Conservation (phyloP, 92 coral and sea anemone genomes). For the Micromussa lordhowensis region DNA sequence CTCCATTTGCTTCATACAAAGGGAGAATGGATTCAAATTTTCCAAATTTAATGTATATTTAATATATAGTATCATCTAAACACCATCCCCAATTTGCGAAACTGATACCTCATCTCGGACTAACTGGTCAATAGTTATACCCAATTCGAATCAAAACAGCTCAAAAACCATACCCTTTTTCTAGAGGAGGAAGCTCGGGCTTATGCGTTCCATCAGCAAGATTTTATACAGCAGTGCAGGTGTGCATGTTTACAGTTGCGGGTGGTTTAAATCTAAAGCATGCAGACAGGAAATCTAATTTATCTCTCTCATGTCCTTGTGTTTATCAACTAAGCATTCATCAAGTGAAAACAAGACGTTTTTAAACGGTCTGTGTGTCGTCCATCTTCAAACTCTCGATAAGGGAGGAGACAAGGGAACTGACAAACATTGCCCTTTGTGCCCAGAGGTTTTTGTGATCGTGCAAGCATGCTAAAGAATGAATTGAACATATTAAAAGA, state of each 20-base stretch:
- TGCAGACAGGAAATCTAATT: conserved; percentile 7
- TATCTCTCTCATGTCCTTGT: neutral
- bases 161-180: no score
- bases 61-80: no score
- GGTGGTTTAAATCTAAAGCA: neutral
- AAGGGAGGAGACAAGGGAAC: neutral
- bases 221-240: neutral
- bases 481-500: neutral
- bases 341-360: neutral
- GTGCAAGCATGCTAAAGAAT: no score
- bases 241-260: neutral
- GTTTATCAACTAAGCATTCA: neutral
- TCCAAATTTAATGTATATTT: no score
- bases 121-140: no score
- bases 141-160: no score
- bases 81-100: no score
- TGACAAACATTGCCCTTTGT: neutral
- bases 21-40: no score
- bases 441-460: neutral
- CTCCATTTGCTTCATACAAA: no score
- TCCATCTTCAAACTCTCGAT: neutral
- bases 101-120: no score
- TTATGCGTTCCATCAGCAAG: neutral
- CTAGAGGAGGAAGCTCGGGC: no score
- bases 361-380: neutral